These are phyloP conservation scores for Thamnophis elegans DNA, from an alignment of 2,797 vertebrate species.

Conservation along the genomic window DNA sequence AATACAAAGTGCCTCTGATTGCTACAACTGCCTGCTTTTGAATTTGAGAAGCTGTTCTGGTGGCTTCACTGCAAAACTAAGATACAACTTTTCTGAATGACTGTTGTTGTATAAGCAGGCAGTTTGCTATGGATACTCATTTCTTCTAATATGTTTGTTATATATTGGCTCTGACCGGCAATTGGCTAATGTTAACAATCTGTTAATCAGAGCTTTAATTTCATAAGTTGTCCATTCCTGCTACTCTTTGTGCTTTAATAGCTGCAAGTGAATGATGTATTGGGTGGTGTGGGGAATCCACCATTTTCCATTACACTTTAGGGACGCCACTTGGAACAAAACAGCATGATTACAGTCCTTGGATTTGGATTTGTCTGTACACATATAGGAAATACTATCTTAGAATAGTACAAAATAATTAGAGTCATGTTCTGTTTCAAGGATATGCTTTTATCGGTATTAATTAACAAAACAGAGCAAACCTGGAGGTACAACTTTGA, in stretches of 20 bases:
- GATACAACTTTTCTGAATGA: not conserved
- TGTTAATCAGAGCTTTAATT: not conserved
- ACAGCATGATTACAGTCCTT: not conserved
- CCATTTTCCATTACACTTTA: not conserved
- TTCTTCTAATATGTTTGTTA: not conserved
- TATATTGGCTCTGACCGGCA: not conserved
- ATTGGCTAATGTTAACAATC: not conserved
- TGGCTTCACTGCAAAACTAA: not conserved
- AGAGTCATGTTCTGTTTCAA: not conserved
- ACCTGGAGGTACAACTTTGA: not conserved
- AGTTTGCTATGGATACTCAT: not conserved
- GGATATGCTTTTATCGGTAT: not conserved
- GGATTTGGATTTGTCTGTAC: not conserved
- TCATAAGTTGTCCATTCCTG: not conserved
- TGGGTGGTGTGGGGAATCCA: not conserved
- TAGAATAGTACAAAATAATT: not conserved
- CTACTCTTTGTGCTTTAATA: not conserved
- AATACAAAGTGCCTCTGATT: constrained; percentile 12
- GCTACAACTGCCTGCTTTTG: not conserved
- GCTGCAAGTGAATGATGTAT: not conserved
- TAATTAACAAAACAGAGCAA: not conserved
- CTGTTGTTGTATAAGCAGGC: not conserved
- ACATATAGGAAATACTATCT: not conserved
- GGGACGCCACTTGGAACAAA: not conserved
- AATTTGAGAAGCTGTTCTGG: not conserved